phyloP scores from a whole-genome alignment of 2,888 invertebrate genomes.

The Chrysolina americana region DNA sequence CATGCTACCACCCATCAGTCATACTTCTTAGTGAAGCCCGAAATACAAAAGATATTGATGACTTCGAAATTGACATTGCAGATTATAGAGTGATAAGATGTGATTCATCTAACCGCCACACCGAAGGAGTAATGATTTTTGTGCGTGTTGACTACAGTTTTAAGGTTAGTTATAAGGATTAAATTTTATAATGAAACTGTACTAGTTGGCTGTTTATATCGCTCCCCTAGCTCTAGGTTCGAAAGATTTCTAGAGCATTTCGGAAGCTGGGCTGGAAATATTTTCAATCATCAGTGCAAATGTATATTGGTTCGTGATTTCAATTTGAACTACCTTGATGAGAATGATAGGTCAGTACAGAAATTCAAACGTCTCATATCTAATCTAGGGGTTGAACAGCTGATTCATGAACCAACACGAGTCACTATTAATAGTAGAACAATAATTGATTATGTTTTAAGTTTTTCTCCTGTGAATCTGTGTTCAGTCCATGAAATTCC shows the following conservation, averaged over 20 bases:
- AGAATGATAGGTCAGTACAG: constrained; percentile 12
- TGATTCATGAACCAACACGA: constrained; percentile 2
- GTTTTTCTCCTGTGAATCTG: background rate
- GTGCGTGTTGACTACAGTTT: constrained; percentile 15
- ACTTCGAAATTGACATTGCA: background rate
- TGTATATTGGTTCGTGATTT: background rate
- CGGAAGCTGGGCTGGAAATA: constrained; percentile 9
- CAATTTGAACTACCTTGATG: constrained; percentile 14
- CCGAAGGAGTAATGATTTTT: background rate
- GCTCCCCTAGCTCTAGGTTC: background rate
- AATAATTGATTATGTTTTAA: constrained; percentile 23
- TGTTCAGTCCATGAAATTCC: constrained; percentile 20
- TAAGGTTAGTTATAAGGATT: constrained; percentile 4
- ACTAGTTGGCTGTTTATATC: background rate
- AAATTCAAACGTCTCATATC: background rate
- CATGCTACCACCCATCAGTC: constrained; percentile 6
- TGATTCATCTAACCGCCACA: constrained; percentile 8
- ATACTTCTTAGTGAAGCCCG: constrained; percentile 14
- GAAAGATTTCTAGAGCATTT: constrained; percentile 15
- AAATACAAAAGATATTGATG: constrained; percentile 9
- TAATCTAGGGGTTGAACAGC: constrained; percentile 10
- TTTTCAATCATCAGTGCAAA: constrained; percentile 7
- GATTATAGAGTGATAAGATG: constrained; percentile 1
- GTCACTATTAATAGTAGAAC: constrained; percentile 19
- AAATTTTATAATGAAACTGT: constrained; percentile 8